These are phyloP conservation scores for Xanthorhoe spadicearia DNA, from an alignment of 2,888 invertebrate genomes.

Conservation along the genomic window DNA sequence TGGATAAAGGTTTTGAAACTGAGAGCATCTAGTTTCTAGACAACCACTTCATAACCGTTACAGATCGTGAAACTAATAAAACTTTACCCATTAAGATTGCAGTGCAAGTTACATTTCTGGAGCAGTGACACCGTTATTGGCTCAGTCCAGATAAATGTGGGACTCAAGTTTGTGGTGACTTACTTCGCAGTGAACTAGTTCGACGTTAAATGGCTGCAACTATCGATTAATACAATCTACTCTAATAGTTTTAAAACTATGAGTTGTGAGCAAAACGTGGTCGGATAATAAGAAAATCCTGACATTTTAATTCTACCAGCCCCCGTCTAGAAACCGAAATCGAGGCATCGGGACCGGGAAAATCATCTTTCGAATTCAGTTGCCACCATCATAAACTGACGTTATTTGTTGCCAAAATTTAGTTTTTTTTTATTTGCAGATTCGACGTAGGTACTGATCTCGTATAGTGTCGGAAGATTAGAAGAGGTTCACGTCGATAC, in stretches of 20 bases:
- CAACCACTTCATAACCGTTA: constrained; percentile 24
- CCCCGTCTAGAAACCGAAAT: too few species aligned
- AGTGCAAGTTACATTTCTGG: constrained; percentile 35
- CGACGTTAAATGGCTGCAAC: constrained; percentile 10
- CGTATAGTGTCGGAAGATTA: too few species aligned
- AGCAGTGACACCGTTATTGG: constrained; percentile 33
- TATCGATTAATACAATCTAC: constrained; percentile 16
- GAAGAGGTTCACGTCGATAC: too few species aligned
- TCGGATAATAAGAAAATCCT: background rate
- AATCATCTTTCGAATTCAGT: too few species aligned
- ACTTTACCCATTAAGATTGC: constrained; percentile 46
- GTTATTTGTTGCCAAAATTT: too few species aligned
- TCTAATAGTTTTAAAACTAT: background rate
- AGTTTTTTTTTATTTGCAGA: too few species aligned
- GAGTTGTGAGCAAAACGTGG: background rate
- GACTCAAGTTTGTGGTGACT: constrained; percentile 25
- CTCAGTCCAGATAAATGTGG: constrained; percentile 31
- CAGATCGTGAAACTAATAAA: constrained; percentile 35
- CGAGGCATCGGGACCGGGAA: too few species aligned
- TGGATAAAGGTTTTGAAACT: constrained; percentile 1
- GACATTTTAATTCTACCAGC: too few species aligned
- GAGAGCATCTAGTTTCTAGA: constrained; percentile 14
- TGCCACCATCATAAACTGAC: too few species aligned
- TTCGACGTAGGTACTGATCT: too few species aligned
- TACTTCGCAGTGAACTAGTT: constrained; percentile 32